Percentiles rank a stretch among this genome's conserved stretches.
phyloP scores from a whole-genome alignment of 2,113 vertebrate genomes.

The Nymphicus hollandicus region DNA sequence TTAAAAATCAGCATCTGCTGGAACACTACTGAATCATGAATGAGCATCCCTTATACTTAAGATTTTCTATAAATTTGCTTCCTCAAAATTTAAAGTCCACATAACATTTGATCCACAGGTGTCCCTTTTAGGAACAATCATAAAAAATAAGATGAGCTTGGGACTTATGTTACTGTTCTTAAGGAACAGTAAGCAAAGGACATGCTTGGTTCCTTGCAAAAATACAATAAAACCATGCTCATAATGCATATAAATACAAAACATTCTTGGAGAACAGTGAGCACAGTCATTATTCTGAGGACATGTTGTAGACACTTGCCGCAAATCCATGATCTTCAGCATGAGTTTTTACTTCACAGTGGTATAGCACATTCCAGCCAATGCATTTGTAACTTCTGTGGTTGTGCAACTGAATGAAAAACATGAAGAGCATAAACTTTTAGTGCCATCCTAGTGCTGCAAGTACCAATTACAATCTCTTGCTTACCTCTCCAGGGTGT shows the following conservation, averaged over 20 bases:
- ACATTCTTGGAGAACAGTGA: not conserved
- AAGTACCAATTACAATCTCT: not conserved
- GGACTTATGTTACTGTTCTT: not conserved
- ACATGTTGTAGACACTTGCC: not conserved
- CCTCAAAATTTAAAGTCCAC: not conserved
- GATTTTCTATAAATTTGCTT: not conserved
- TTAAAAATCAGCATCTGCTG: not conserved
- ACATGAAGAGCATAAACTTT: not conserved
- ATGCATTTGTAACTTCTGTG: not conserved
- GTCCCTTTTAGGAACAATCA: not conserved
- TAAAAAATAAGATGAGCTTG: not conserved
- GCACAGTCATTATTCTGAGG: not conserved
- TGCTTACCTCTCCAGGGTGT: not conserved
- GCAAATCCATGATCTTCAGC: not conserved
- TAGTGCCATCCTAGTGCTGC: not conserved
- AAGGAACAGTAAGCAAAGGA: not conserved
- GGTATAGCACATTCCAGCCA: not conserved
- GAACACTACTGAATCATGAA: not conserved
- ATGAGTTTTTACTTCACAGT: not conserved
- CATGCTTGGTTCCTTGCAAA: not conserved
- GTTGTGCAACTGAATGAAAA: not conserved
- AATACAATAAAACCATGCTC: not conserved
- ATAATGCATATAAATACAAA: not conserved
- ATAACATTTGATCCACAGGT: not conserved
- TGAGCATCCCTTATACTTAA: not conserved